Evolutionary conservation across 2,797 vertebrate species (phyloP).

Genomic region (Megalops cyprinoides): DNA sequence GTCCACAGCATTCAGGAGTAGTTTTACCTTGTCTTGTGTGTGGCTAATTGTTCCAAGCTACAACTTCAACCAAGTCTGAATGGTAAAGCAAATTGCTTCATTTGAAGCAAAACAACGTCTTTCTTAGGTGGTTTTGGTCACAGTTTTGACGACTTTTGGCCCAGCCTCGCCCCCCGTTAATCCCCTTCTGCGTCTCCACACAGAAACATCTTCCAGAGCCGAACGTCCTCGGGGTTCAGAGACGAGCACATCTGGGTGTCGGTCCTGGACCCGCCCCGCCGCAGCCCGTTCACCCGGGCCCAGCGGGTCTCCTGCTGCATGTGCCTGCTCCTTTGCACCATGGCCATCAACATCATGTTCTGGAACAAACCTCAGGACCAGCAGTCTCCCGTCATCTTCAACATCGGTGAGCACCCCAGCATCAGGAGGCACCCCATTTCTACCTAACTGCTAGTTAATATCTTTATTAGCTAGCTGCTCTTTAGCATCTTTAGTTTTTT

Average conservation of each 20-base stretch:
- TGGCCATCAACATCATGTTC: slow-evolving; percentile 85
- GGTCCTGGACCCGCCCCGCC: slow-evolving; percentile 75
- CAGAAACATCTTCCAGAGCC: slow-evolving; percentile 79
- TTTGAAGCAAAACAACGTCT: too few species aligned
- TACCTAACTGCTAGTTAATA: too few species aligned
- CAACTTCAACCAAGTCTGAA: too few species aligned
- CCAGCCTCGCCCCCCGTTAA: neutral
- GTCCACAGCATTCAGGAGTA: too few species aligned
- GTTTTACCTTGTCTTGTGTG: too few species aligned
- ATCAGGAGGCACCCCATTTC: neutral
- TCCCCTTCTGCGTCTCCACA: slow-evolving; percentile 45
- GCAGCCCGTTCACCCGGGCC: slow-evolving; percentile 79
- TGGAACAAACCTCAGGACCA: slow-evolving; percentile 74
- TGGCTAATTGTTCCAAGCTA: too few species aligned
- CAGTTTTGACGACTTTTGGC: neutral
- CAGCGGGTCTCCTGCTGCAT: slow-evolving; percentile 84
- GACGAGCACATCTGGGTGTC: slow-evolving; percentile 87
- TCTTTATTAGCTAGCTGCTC: neutral
- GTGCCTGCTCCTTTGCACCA: slow-evolving; percentile 83
- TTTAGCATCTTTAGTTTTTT: neutral
- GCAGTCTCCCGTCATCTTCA: slow-evolving; percentile 66
- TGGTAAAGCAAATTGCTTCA: too few species aligned
- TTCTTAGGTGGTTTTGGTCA: neutral
- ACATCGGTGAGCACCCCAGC: slow-evolving; percentile 62
- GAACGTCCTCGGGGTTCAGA: slow-evolving; percentile 76